phyloP scores from a whole-genome alignment of 2,888 invertebrate genomes.

The Chymomyza caudatula region DNA sequence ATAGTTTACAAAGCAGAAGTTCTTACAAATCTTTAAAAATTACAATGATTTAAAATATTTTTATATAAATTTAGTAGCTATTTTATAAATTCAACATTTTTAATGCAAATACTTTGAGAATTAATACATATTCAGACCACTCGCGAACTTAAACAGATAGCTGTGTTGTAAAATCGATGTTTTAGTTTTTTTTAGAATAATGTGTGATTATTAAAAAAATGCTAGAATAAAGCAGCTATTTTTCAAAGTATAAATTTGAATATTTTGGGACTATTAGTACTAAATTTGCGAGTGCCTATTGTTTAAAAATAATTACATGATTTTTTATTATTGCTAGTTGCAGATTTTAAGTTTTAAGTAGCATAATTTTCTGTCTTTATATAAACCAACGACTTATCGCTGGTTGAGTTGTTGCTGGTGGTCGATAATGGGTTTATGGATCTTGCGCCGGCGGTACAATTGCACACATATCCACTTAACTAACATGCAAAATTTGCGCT shows the following conservation, averaged over 20 bases:
- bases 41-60: background rate
- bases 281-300: background rate
- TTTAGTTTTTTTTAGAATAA: background rate
- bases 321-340: conserved; percentile 12
- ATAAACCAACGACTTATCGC: background rate
- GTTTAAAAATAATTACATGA: conserved; percentile 8
- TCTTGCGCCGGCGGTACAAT: background rate
- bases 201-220: background rate
- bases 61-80: background rate
- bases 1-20: background rate
- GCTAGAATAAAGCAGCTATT: no score
- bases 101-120: background rate
- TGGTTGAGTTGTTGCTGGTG: conserved; percentile 17
- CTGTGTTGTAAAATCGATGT: background rate
- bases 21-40: background rate
- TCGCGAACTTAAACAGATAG: background rate
- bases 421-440: background rate
- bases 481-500: background rate
- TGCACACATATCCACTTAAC: conserved; percentile 40
- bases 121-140: background rate
- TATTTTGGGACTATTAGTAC: background rate
- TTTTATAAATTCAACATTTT: background rate
- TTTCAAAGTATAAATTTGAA: no score
- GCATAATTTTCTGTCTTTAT: conserved; percentile 5
- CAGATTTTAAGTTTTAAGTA: conserved; percentile 31